Base-by-base conservation (phyloP, 1,140 invertebrate species). In the Rhysida immarginata region DNA sequence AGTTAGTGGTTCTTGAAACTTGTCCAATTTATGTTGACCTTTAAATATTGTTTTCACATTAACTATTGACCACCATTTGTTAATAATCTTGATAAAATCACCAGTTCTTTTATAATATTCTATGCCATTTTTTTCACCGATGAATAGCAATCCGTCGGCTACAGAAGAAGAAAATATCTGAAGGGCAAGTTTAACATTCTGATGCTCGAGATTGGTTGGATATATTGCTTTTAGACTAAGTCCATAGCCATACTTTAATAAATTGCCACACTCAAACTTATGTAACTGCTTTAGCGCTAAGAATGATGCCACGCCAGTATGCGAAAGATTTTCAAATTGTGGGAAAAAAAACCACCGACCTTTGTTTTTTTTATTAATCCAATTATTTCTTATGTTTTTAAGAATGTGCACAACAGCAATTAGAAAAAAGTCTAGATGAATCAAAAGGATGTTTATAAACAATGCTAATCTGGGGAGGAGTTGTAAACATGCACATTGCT, bases 181-280 rank as follows among this genome's bases (percentile, higher is more conserved):
- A 5, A 58, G 24, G 0, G 48, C 57, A 44, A 57, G 42, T 18
- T 62, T 58, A 13, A 60, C 59, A 55, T 62, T 60, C 49, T 62
- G 61, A 20, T 53, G 29, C 29, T 60, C 59, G 48, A 60, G 23
- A 43, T 29, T 58, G 25, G 26, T 43, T 8, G 59, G 59, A 46
- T 41, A 50, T 1, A 62, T 8, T 24, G 49, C n/a, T 54, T 60
- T 51, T 11, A 49, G 24, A 1, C 27, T 48, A 13, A 57, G 20
- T 18, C 42, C 46, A 51, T 58, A 56, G 13, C 53, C 43, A 45
- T 46, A 58, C 54, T 58, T 62, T 18, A 59, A 14, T 0, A 59
- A 21, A 8, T 14, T 48, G 8, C 2, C n/a, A 13, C 18, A 0
- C 29, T 62, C 57, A 1, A 50, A 11, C 13, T 58, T 23, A 51